Percentiles rank a stretch among this genome's conserved stretches.
Evolutionary conservation across 2,888 invertebrate genomes (phyloP).

Genomic region (Strigamia crassipes): DNA sequence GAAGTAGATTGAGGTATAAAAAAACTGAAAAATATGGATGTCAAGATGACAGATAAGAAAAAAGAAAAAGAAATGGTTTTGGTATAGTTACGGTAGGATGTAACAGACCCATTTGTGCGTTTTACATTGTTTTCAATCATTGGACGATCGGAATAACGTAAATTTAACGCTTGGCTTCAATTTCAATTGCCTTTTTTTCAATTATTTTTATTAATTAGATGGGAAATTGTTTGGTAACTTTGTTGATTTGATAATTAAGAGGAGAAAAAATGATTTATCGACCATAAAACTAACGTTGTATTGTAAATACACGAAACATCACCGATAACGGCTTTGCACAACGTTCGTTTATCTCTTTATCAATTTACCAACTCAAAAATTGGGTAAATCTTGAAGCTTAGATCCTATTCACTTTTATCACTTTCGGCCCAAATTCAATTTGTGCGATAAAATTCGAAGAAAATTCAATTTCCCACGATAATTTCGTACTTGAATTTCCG

Average conservation of each 20-base stretch:
- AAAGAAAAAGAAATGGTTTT: neutral
- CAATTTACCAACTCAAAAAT: neutral
- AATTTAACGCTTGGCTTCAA: no score
- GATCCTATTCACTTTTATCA: neutral
- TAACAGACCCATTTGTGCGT: no score
- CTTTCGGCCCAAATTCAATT: neutral
- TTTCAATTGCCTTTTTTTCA: no score
- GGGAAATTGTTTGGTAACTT: no score
- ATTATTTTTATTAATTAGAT: no score
- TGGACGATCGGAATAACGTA: neutral
- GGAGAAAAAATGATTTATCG: neutral
- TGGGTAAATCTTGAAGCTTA: neutral
- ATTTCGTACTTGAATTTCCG: no score
- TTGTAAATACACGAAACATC: neutral
- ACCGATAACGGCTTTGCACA: neutral
- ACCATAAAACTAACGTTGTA: neutral
- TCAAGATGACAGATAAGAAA: neutral
- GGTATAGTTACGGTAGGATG: no score
- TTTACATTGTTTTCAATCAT: no score
- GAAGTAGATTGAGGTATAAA: conserved; percentile 13
- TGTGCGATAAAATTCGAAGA: no score
- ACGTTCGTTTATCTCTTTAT: neutral
- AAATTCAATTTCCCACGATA: no score
- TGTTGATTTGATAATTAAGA: no score
- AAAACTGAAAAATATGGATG: neutral